Base-by-base conservation (phyloP, 2,113 vertebrate genomes). In the Dendropsophus ebraccatus region DNA sequence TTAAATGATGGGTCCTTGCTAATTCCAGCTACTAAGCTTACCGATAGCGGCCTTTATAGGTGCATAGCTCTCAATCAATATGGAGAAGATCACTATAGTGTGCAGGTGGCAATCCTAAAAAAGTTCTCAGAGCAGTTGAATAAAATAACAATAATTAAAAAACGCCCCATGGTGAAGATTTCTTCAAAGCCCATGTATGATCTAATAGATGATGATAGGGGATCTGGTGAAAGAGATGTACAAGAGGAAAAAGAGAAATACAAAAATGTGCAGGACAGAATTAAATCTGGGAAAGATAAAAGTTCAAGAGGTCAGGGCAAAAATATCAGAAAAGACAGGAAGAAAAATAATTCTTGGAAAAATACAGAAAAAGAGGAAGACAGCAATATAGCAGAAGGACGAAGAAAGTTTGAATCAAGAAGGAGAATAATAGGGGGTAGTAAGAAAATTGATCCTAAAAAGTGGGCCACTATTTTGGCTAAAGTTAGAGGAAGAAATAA, bases 381-480 rank as follows among this genome's bases (percentile, higher is more conserved):
- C 0, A 90, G 84, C n/a, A 90, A 84, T 1, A 69, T 90, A 2
- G 92, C 93, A 0, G 94, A 95, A 78, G 93, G 94, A 0, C 93
- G 94, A 49, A 90, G 92, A 4, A 89, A 70, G 7, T 92, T 92
- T 7, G 96, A 96, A 13, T 93, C 91, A 58, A 89, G 94, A 19
- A 94, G 97, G 19, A 95, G 95, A 87, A 84, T 94, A 23, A 93
- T 94, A 54, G 41, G 96, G 89, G 92, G 95, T 8, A 96, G 90
- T 84, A 95, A 94, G 23, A 95, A 97, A 85, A 97, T 98, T 83
- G 95, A 96, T 87, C 96, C 96, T 0, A 90, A 96, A 67, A 96
- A 91, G 1, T 99, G 97, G 97, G 97, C 96, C 0, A 92, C 95
- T 23, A 97, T 98, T 90, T 89, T 99, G 85, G 96, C 97, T 28